Percentiles rank a stretch among this genome's conserved stretches.
Evolutionary conservation across 2,888 invertebrate genomes (phyloP).

Genomic region (Apeira syringaria): DNA sequence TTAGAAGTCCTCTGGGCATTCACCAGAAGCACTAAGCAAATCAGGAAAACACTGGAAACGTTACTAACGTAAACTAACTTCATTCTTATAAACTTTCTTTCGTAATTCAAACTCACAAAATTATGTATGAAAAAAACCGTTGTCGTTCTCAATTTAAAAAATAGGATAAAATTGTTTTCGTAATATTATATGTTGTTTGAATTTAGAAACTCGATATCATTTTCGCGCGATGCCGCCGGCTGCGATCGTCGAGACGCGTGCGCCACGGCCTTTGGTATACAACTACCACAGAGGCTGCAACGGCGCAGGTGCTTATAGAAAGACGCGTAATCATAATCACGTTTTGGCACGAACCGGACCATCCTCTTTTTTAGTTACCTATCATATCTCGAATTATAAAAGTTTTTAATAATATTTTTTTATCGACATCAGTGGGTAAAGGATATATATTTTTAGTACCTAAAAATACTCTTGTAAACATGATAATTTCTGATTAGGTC

Average conservation of each 20-base stretch:
- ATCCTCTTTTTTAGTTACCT: slow-evolving; percentile 31
- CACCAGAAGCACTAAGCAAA: slow-evolving; percentile 67
- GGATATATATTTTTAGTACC: too few species aligned
- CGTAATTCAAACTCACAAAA: neutral
- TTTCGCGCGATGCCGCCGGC: slow-evolving; percentile 61
- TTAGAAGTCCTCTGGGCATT: slow-evolving; percentile 71
- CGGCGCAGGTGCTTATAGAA: slow-evolving; percentile 52
- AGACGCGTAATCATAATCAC: slow-evolving; percentile 32
- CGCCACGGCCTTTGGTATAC: slow-evolving; percentile 60
- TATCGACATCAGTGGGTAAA: neutral
- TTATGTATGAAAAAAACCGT: neutral
- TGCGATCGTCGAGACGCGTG: slow-evolving; percentile 58
- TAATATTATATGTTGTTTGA: slow-evolving; percentile 19
- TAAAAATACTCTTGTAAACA: too few species aligned
- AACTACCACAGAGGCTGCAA: slow-evolving; percentile 55
- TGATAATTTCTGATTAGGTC: too few species aligned
- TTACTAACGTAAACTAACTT: slow-evolving; percentile 59
- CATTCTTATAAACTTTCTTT: slow-evolving; percentile 44
- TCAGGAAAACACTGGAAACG: slow-evolving; percentile 66
- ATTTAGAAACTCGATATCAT: slow-evolving; percentile 61
- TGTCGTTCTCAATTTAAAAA: neutral
- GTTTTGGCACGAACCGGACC: slow-evolving; percentile 47
- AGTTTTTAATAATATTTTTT: slow-evolving; percentile 14
- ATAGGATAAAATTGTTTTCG: slow-evolving; percentile 4
- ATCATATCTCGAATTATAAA: slow-evolving; percentile 1